phyloP scores from a whole-genome alignment of 2,797 vertebrate genomes.

The Smutsia gigantea region DNA sequence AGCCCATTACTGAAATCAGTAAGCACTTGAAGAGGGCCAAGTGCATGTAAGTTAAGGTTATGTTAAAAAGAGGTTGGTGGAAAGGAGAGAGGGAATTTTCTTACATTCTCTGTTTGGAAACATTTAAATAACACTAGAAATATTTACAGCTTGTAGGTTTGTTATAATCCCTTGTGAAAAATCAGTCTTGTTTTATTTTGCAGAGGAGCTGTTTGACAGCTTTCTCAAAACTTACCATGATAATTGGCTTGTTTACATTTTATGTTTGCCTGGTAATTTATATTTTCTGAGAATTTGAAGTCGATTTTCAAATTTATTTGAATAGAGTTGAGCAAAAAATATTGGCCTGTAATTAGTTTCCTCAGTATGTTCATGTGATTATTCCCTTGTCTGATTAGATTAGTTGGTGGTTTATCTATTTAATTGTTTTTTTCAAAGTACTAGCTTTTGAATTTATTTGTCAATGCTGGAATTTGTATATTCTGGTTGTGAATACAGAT shows the following conservation, averaged over 20 bases:
- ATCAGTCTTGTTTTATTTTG: conserved; percentile 69
- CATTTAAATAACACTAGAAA: conserved; percentile 70
- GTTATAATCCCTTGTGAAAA: conserved; percentile 66
- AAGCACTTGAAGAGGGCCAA: neutral
- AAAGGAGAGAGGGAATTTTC: neutral
- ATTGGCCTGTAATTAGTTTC: conserved; percentile 62
- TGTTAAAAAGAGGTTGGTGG: neutral
- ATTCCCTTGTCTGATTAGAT: conserved; percentile 60
- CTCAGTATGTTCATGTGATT: conserved; percentile 33
- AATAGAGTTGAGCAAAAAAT: conserved; percentile 67
- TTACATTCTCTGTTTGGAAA: conserved; percentile 67
- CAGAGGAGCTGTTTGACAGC: conserved; percentile 63
- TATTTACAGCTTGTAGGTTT: conserved; percentile 71
- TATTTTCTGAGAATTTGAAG: conserved; percentile 66
- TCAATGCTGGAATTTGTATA: neutral
- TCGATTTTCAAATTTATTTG: conserved; percentile 71
- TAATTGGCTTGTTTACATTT: conserved; percentile 76
- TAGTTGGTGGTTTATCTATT: conserved; percentile 27
- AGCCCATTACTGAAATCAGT: neutral
- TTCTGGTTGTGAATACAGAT: neutral
- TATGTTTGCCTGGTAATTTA: conserved; percentile 63
- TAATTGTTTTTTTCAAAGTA: conserved; percentile 33
- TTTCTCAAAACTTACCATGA: conserved; percentile 67
- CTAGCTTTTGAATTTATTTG: neutral
- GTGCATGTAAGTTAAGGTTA: neutral